Evolutionary conservation across 2,888 invertebrate species (phyloP).

Genomic region (Leucoptera coffeella): DNA sequence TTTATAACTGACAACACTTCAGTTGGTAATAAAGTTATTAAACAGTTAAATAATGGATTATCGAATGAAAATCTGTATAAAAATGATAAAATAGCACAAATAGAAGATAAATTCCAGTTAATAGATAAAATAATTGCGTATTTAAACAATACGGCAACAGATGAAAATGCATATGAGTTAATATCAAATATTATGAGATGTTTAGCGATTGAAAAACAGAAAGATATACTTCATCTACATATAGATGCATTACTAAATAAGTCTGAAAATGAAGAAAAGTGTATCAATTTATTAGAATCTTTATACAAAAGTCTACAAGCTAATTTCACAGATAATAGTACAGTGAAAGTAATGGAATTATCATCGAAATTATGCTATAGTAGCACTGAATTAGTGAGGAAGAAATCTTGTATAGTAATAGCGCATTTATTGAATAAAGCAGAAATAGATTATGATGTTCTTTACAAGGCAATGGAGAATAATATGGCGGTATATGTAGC

Average conservation of each 20-base stretch:
- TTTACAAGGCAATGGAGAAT: conserved; percentile 24
- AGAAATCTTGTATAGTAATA: conserved; percentile 38
- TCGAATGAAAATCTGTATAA: conserved; percentile 24
- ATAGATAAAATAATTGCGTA: conserved; percentile 28
- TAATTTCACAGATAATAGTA: conserved; percentile 19
- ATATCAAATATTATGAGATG: conserved; percentile 27
- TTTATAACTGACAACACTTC: conserved; percentile 15
- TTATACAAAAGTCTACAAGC: conserved; percentile 40
- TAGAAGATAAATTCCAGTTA: conserved; percentile 36
- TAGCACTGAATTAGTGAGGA: conserved; percentile 19
- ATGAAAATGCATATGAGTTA: conserved; percentile 19
- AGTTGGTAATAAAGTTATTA: conserved; percentile 21
- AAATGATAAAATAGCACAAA: conserved; percentile 23
- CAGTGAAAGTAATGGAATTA: conserved; percentile 22
- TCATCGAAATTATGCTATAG: conserved; percentile 24
- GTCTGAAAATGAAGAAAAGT: conserved; percentile 16
- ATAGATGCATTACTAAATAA: conserved; percentile 16
- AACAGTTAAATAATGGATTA: conserved; percentile 22
- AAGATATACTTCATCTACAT: conserved; percentile 16
- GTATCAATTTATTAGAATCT: conserved; percentile 41
- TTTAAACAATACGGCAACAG: conserved; percentile 20
- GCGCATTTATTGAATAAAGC: conserved; percentile 57
- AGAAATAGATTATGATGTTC: conserved; percentile 24
- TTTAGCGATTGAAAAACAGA: conserved; percentile 23
- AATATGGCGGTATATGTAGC: conserved; percentile 13